Conservation (phyloP, 2,113 vertebrate genomes). For the Loxodonta africana region DNA sequence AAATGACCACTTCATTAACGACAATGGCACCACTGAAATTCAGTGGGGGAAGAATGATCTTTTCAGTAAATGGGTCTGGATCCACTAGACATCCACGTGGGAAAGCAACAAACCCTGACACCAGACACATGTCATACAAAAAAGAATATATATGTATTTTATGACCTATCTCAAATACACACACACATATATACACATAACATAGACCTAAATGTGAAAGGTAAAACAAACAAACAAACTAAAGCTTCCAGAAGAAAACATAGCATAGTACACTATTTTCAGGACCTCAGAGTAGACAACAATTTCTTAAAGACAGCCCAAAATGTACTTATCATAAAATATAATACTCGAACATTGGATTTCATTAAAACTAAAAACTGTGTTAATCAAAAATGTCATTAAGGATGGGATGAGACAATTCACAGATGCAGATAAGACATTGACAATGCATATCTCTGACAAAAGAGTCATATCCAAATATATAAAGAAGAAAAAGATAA, state of each 20-base stretch:
- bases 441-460: background rate
- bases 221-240: background rate
- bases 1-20: background rate
- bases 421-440: background rate
- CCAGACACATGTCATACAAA: no score
- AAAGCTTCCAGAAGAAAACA: background rate
- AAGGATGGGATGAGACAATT: background rate
- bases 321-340: background rate
- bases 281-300: accelerated
- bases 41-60: background rate
- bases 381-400: background rate
- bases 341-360: background rate
- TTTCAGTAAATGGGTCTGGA: no score
- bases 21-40: accelerated
- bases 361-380: background rate
- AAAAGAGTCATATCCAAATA: background rate
- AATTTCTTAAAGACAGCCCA: background rate
- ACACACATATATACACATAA: no score
- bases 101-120: background rate
- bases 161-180: no score
- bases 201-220: background rate
- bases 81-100: background rate
- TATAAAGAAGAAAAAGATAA: background rate
- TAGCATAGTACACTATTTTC: background rate
- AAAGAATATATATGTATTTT: background rate